phyloP scores from a whole-genome alignment of 2,113 vertebrate genomes.

The Peromyscus maniculatus region DNA sequence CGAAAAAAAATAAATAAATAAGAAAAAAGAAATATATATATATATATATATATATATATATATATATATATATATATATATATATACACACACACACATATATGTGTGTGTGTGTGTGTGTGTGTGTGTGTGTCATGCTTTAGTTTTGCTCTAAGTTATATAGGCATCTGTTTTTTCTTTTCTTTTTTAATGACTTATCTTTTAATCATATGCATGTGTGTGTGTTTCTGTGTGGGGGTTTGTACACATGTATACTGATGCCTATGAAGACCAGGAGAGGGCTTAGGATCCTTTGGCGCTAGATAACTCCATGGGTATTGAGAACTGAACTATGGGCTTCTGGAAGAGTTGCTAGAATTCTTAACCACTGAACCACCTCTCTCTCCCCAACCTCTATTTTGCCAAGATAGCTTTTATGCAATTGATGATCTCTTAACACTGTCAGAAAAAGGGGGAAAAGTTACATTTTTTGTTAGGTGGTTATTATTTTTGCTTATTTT shows the following conservation, averaged over 20 bases:
- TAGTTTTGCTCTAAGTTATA: neutral
- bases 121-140: neutral
- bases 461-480: conserved; percentile 31
- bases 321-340: neutral
- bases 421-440: conserved; percentile 42
- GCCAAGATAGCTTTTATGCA: neutral
- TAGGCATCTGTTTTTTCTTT: neutral
- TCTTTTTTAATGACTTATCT: neutral
- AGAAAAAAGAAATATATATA: no score
- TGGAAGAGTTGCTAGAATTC: neutral
- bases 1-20: no score
- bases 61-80: no score
- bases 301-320: neutral
- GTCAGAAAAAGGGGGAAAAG: neutral
- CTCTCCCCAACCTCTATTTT: neutral
- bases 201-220: no score
- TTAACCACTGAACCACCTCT: neutral
- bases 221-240: neutral
- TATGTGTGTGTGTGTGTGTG: no score
- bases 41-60: neutral
- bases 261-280: neutral
- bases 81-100: neutral
- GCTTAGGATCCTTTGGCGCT: neutral
- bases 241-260: neutral
- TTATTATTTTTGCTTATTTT: conserved; percentile 60